phyloP scores from a whole-genome alignment of 2,888 invertebrate genomes.

The Papilio demoleus region DNA sequence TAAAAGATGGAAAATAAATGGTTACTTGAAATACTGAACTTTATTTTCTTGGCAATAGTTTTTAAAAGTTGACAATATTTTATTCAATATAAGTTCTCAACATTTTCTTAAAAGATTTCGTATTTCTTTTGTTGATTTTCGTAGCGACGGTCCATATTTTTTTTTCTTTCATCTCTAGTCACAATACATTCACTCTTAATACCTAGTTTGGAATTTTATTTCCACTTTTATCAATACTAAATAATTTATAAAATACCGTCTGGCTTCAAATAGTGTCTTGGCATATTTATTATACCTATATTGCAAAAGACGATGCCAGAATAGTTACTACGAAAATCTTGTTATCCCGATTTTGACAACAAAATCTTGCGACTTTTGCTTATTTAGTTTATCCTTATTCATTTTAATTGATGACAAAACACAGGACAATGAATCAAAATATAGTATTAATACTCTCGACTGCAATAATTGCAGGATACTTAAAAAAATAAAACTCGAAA shows the following conservation, averaged over 20 bases:
- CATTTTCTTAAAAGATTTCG: slow-evolving; percentile 36
- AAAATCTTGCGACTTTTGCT: too few relatives aligned
- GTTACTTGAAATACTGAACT: slow-evolving; percentile 35
- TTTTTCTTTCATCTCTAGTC: slow-evolving; percentile 8
- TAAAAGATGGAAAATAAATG: slow-evolving; percentile 21
- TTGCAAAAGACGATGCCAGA: too few relatives aligned
- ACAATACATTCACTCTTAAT: neutral
- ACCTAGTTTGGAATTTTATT: neutral
- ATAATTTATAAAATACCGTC: neutral
- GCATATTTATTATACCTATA: neutral
- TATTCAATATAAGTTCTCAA: slow-evolving; percentile 35
- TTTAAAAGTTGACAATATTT: slow-evolving; percentile 39
- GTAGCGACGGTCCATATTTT: neutral
- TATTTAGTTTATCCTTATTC: too few relatives aligned
- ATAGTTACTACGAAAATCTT: too few relatives aligned
- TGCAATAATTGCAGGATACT: too few relatives aligned
- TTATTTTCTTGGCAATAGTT: slow-evolving; percentile 37
- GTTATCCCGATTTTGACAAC: too few relatives aligned
- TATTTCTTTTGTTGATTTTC: slow-evolving; percentile 30
- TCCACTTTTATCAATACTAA: neutral
- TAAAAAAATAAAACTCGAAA: too few relatives aligned
- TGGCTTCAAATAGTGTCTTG: neutral
- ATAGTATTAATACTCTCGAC: too few relatives aligned
- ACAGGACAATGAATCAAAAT: too few relatives aligned
- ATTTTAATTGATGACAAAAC: too few relatives aligned